Conservation (phyloP, 2,888 invertebrate genomes). For the Hyppa rectilinea region DNA sequence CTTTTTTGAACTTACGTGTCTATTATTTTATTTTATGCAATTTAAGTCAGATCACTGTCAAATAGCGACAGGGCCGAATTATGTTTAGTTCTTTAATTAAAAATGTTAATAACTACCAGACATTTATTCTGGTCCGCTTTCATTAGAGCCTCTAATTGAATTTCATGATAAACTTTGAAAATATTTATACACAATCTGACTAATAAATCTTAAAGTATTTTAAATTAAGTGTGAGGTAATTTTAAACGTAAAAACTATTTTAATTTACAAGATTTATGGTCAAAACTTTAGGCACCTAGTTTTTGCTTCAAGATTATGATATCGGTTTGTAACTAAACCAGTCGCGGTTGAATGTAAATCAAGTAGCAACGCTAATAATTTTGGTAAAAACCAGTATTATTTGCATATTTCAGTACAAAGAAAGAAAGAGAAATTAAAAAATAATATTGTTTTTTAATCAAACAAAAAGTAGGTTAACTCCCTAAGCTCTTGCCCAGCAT, state of each 20-base stretch:
- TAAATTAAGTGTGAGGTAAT: background rate
- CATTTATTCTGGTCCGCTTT: conserved; percentile 43
- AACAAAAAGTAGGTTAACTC: conserved; percentile 28
- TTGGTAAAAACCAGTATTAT: background rate
- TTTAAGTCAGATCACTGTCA: conserved; percentile 1
- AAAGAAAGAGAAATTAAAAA: conserved; percentile 26
- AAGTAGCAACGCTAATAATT: conserved; percentile 5
- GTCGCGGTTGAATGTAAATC: conserved; percentile 15
- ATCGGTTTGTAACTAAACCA: background rate
- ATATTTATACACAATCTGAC: conserved; percentile 22
- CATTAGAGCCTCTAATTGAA: conserved; percentile 48
- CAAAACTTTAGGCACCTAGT: background rate
- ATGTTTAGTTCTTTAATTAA: conserved; percentile 44
- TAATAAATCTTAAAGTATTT: conserved; percentile 27
- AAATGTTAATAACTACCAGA: conserved; percentile 39
- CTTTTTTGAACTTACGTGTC: no score
- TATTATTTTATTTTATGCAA: no score
- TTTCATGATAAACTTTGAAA: conserved; percentile 39
- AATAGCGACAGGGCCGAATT: conserved; percentile 32
- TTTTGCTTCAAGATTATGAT: background rate
- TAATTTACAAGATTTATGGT: conserved; percentile 27
- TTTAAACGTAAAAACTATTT: conserved; percentile 21
- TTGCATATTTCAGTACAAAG: conserved; percentile 20
- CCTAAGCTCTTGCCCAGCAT: conserved; percentile 36
- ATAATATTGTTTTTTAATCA: conserved; percentile 46